Conservation (phyloP, 1,140 invertebrate species). For the Pogonognathellus flavescens region DNA sequence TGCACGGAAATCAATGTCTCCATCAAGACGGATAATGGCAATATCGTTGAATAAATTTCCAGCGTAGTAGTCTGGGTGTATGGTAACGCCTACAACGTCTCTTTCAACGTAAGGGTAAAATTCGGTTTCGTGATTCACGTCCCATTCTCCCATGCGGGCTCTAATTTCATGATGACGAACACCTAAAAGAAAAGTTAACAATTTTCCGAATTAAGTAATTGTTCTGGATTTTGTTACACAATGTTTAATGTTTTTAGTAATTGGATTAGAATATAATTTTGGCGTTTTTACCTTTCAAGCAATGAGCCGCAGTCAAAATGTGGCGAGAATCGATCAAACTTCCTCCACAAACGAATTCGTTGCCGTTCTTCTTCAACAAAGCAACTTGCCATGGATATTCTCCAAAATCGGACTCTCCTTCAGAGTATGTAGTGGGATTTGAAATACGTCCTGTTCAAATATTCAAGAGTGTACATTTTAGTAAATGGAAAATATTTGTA, state of each 20-base stretch:
- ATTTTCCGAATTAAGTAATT: too few species aligned
- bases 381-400: constrained; percentile 95
- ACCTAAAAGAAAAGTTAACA: not conserved
- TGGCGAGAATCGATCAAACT: constrained; percentile 86
- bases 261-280: too few species aligned
- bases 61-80: constrained; percentile 92
- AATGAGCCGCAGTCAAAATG: constrained; percentile 90
- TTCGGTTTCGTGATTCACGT: constrained; percentile 93
- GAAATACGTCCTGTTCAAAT: too few species aligned
- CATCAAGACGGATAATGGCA: constrained; percentile 84
- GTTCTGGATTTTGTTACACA: not conserved
- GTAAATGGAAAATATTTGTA: too few species aligned
- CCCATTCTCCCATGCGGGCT: constrained; percentile 92
- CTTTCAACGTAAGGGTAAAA: constrained; percentile 93
- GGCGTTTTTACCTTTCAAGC: constrained; percentile 79
- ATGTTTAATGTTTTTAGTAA: not conserved
- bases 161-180: constrained; percentile 83
- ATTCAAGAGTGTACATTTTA: too few species aligned
- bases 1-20: constrained; percentile 83
- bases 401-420: constrained; percentile 93
- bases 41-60: constrained; percentile 93
- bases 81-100: constrained; percentile 82
- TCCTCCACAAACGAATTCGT: constrained; percentile 80
- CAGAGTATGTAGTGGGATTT: constrained; percentile 75
- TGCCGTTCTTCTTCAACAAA: constrained; percentile 91